These are phyloP conservation scores for Ophion slaviceki DNA, from an alignment of 2,888 invertebrate genomes.

Conservation along the genomic window DNA sequence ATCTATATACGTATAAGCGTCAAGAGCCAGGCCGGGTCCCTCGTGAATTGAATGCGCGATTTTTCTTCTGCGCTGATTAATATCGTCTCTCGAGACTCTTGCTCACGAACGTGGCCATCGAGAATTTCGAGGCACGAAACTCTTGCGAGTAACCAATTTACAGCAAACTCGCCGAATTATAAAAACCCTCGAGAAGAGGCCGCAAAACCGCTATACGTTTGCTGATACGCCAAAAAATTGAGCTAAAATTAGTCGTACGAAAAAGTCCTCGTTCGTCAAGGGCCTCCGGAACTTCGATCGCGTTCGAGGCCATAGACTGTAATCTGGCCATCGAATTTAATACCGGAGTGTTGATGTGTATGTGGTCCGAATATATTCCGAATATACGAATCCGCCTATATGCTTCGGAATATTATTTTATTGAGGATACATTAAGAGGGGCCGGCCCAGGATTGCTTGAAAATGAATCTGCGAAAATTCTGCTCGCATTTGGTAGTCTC, in stretches of 20 bases:
- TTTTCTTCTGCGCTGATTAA: conserved; percentile 21
- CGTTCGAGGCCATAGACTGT: not conserved
- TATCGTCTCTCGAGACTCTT: conserved; percentile 28
- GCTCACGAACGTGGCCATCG: conserved; percentile 17
- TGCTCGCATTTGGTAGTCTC: no score
- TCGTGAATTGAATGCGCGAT: conserved; percentile 19
- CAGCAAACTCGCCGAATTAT: conserved; percentile 23
- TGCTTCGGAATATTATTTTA: no score
- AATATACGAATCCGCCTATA: no score
- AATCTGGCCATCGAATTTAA: not conserved
- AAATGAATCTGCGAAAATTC: no score
- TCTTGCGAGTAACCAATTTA: conserved; percentile 1
- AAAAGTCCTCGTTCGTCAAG: not conserved
- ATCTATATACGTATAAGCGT: conserved; percentile 3
- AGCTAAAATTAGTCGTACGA: not conserved
- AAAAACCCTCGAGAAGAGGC: not conserved
- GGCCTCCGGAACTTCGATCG: not conserved
- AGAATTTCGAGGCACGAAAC: conserved; percentile 12
- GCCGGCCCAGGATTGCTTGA: no score
- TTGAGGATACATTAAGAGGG: no score
- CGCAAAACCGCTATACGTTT: not conserved
- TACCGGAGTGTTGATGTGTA: not conserved
- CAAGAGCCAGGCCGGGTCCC: conserved; percentile 11
- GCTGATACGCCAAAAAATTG: not conserved
- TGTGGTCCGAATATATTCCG: no score